Conservation (phyloP, 2,113 vertebrate genomes). For the Dunckerocampus dactyliophorus region DNA sequence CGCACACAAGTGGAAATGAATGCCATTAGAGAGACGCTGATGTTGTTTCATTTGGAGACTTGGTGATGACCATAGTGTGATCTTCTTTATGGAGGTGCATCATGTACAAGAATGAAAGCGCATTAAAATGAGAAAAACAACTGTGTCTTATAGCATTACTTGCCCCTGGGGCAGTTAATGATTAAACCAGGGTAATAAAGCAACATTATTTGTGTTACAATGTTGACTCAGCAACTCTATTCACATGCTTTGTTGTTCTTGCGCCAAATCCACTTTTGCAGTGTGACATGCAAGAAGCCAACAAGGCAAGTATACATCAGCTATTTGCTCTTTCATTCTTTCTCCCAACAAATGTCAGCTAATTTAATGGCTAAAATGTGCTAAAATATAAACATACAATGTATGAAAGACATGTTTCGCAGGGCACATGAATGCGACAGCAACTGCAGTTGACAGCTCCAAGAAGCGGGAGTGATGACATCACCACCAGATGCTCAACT, state of each 20-base stretch:
- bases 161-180: neutral
- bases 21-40: neutral
- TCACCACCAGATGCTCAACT: slow-evolving; percentile 43
- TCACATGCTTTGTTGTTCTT: neutral
- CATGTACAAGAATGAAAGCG: slow-evolving; percentile 16
- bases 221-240: neutral
- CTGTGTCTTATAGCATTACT: neutral
- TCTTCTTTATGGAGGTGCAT: slow-evolving; percentile 23
- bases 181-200: neutral
- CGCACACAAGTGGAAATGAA: neutral
- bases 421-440: slow-evolving; percentile 41
- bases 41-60: slow-evolving; percentile 28
- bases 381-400: no score
- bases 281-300: no score
- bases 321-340: no score
- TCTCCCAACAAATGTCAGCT: no score
- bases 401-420: no score
- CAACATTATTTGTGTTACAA: neutral
- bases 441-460: slow-evolving; percentile 55
- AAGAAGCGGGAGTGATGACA: slow-evolving; percentile 51
- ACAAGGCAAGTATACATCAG: no score
- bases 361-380: no score
- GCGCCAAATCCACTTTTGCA: neutral
- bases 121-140: slow-evolving; percentile 42
- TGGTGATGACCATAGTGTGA: slow-evolving; percentile 9